phyloP scores from a whole-genome alignment of 2,888 invertebrate species.

The Phalangium opilio region DNA sequence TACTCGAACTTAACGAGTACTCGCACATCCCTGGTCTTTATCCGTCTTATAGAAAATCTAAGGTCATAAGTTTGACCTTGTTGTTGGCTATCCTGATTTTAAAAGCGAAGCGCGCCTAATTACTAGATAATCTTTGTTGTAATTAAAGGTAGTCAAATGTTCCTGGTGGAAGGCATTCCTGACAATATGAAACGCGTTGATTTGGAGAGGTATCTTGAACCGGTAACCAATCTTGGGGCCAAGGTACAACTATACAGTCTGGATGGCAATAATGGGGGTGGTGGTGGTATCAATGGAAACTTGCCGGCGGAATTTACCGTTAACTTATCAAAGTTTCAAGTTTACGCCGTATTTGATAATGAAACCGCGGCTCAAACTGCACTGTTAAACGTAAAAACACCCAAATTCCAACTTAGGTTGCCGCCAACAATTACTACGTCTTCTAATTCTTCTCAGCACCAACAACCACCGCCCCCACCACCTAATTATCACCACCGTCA shows the following conservation, averaged over 20 bases:
- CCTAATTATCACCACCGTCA: too few relatives aligned
- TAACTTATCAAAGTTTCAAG: slow-evolving; percentile 14
- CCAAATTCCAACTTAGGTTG: slow-evolving; percentile 20
- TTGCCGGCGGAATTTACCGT: slow-evolving; percentile 14
- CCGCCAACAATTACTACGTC: background rate
- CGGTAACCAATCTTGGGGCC: slow-evolving; percentile 20
- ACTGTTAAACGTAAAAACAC: slow-evolving; percentile 20
- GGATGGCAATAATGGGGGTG: slow-evolving; percentile 6
- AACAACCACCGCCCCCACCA: too few relatives aligned
- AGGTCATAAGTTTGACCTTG: too few relatives aligned
- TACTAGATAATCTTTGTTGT: too few relatives aligned
- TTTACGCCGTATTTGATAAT: slow-evolving; percentile 20
- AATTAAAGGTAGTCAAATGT: slow-evolving; percentile 16
- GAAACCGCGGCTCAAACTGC: slow-evolving; percentile 22
- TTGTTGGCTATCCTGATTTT: too few relatives aligned
- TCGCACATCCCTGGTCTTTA: too few relatives aligned
- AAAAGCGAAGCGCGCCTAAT: too few relatives aligned
- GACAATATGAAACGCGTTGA: slow-evolving; percentile 20
- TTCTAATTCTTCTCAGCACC: too few relatives aligned
- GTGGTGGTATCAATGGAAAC: slow-evolving; percentile 9
- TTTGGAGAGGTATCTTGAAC: slow-evolving; percentile 20
- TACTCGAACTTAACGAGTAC: too few relatives aligned
- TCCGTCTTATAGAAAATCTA: too few relatives aligned
- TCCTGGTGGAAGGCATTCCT: slow-evolving; percentile 22
- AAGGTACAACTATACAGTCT: slow-evolving; percentile 17